Evolutionary conservation across 2,888 invertebrate genomes (phyloP).

Genomic region (Herminia tarsipennalis): DNA sequence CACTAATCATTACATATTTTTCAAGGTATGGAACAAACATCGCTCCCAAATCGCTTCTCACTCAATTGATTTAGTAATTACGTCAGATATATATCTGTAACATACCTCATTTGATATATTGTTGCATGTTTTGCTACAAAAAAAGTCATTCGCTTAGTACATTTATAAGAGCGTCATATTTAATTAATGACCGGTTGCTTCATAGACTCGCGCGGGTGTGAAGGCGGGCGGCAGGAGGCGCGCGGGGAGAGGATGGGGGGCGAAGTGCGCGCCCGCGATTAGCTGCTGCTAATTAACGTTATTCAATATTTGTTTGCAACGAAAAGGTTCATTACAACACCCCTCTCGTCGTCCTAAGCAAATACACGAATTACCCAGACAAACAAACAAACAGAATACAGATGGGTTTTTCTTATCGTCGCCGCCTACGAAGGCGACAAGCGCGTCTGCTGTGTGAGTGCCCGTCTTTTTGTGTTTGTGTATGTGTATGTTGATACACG

Average conservation of each 20-base stretch:
- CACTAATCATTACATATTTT: too few species aligned
- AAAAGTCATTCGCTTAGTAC: not conserved
- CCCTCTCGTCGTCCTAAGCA: constrained; percentile 27
- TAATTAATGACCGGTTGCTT: constrained; percentile 5
- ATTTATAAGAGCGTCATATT: not conserved
- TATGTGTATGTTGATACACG: not conserved
- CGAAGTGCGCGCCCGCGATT: constrained; percentile 33
- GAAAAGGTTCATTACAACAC: constrained; percentile 35
- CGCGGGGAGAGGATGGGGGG: not conserved
- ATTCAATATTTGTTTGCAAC: constrained; percentile 45
- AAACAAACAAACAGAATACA: constrained; percentile 25
- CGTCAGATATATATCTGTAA: too few species aligned
- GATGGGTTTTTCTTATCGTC: constrained; percentile 36
- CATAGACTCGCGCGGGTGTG: not conserved
- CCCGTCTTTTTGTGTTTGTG: not conserved
- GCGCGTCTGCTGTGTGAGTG: not conserved
- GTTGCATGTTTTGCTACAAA: not conserved
- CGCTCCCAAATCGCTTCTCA: too few species aligned
- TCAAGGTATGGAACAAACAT: too few species aligned
- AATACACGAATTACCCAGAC: constrained; percentile 31
- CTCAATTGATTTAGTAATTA: too few species aligned
- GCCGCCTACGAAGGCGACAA: not conserved
- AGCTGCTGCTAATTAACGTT: constrained; percentile 41
- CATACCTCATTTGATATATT: not conserved
- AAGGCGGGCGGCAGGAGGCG: not conserved